Base-by-base conservation (phyloP, 1,140 invertebrate species). In the Drosophila athabasca region DNA sequence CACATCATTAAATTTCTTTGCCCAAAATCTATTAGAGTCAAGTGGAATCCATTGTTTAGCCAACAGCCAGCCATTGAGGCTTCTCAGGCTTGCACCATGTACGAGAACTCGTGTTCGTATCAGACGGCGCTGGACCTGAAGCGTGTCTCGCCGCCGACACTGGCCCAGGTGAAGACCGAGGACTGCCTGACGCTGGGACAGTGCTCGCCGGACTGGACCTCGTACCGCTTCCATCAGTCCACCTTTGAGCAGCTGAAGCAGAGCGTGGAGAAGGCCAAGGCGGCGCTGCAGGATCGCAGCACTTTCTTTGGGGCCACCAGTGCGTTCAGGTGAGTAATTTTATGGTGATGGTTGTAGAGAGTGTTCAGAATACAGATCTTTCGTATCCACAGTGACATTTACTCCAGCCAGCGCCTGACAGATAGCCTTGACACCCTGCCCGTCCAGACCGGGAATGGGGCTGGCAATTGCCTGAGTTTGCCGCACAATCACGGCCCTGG, bases 71-170 rank as follows among this genome's bases (percentile, higher is more conserved):
- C 81, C 70, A 74, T 67, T 46, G 72, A 79, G 65, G 75, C 62
- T 76, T 58, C 62, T 29, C 65, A 69, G 55, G 71, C 78, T 59
- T 72, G 72, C 77, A 76, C 65, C 81, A 97, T 97, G 96, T 97
- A 97, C 94, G 96, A 97, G 93, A 97, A 96, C 92, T 95, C 95
- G 83, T 97, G 96, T 93, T 97, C 96, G 91, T 97, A 97, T 93
- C 95, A 96, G 91, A 95, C 95, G 91, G 96, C 96, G 81, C 93
- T 97, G 77, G 96, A 97, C 92, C 93, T 97, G 83, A 97, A 97
- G 92, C 93, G 96, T 81, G 94, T 93, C 74, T 93, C 93, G 64
- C 92, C 92, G 54, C 89, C 91, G n/a, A 90, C 90, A 52, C 66
- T 92, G 57, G 79, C 78, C 62, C 92, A 79, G 91, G 93, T 93